Percentiles rank a stretch among this genome's conserved stretches.
These are phyloP conservation scores for Poeciliopsis paucimaculata DNA, from an alignment of 2,797 vertebrate genomes.

Conservation along the genomic window DNA sequence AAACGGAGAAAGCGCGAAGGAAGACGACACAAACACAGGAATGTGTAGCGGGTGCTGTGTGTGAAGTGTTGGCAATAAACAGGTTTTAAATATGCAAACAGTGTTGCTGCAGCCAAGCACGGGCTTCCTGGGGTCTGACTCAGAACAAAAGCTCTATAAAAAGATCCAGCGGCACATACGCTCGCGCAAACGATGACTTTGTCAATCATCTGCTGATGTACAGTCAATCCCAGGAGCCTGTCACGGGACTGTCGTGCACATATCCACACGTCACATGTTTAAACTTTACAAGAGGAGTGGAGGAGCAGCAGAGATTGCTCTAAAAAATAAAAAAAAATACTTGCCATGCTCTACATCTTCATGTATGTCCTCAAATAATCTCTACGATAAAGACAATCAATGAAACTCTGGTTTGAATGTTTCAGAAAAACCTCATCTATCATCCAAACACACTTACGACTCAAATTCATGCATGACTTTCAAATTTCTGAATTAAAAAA, in stretches of 20 bases:
- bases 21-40: slow-evolving; percentile 58
- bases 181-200: slow-evolving; percentile 53
- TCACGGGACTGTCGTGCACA: slow-evolving; percentile 16
- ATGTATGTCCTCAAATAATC: slow-evolving; percentile 25
- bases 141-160: slow-evolving; percentile 71
- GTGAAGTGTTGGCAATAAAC: slow-evolving; percentile 69
- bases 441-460: neutral
- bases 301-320: slow-evolving; percentile 6
- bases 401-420: neutral
- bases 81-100: slow-evolving; percentile 74
- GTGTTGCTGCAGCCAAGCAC: slow-evolving; percentile 64
- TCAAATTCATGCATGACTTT: neutral
- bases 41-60: slow-evolving; percentile 27
- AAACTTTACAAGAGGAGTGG: slow-evolving; percentile 10
- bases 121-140: slow-evolving; percentile 71
- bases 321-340: neutral
- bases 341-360: neutral
- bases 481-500: neutral
- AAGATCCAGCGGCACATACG: slow-evolving; percentile 57
- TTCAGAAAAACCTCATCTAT: neutral
- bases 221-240: slow-evolving; percentile 57
- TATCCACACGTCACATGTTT: slow-evolving; percentile 17
- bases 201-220: slow-evolving; percentile 72
- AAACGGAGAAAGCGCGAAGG: slow-evolving; percentile 46
- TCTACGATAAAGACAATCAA: neutral